Conservation (phyloP, 2,888 invertebrate species). For the Lamproptera curius region DNA sequence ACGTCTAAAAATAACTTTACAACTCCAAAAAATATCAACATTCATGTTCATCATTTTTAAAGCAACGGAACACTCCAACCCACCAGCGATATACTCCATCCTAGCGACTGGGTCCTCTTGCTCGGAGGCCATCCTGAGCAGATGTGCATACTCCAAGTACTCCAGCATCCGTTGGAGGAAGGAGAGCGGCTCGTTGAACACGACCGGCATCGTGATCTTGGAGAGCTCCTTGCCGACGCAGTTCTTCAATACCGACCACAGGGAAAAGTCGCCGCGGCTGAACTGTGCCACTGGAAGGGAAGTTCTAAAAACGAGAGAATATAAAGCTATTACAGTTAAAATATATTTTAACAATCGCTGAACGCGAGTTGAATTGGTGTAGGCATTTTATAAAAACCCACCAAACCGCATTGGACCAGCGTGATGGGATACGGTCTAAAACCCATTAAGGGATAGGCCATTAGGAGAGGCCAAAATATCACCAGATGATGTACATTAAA, state of each 20-base stretch:
- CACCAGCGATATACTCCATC: slow-evolving; percentile 86
- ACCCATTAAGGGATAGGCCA: too few species aligned
- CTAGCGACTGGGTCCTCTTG: slow-evolving; percentile 89
- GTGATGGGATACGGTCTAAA: too few species aligned
- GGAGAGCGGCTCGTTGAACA: slow-evolving; percentile 96
- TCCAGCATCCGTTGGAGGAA: slow-evolving; percentile 96
- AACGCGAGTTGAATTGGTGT: too few species aligned
- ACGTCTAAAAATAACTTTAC: too few species aligned
- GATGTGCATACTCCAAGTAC: slow-evolving; percentile 92
- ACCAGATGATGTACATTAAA: too few species aligned
- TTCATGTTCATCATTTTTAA: not conserved
- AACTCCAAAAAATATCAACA: too few species aligned
- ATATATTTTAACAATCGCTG: too few species aligned
- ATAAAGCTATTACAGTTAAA: too few species aligned
- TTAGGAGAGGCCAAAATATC: too few species aligned
- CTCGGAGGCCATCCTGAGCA: slow-evolving; percentile 85
- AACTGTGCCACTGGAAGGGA: slow-evolving; percentile 85
- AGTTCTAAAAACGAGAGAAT: slow-evolving; percentile 74
- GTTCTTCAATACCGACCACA: slow-evolving; percentile 94
- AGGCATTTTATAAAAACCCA: too few species aligned
- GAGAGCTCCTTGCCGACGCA: slow-evolving; percentile 95
- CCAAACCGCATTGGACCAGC: too few species aligned
- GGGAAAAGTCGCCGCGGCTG: slow-evolving; percentile 88
- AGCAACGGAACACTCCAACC: too few species aligned
- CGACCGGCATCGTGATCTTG: slow-evolving; percentile 97